A percentile compares a stretch with the other conserved stretches of the same genome.
Conservation (phyloP, 2,797 vertebrate genomes). For the Catharus ustulatus region DNA sequence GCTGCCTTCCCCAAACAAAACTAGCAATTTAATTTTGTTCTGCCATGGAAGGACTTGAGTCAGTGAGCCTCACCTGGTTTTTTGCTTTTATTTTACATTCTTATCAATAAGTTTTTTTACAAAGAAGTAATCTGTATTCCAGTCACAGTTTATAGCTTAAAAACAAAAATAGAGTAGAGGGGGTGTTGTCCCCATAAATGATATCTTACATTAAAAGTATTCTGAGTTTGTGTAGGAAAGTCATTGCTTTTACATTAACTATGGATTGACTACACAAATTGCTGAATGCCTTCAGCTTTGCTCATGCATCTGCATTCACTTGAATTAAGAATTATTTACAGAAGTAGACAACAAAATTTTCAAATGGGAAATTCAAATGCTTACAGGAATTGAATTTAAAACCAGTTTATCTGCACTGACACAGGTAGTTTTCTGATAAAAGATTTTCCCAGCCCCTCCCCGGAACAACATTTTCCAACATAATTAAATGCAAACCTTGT, state of each 20-base stretch:
- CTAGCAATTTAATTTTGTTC: slow-evolving; percentile 26
- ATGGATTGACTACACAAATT: background rate
- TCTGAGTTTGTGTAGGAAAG: background rate
- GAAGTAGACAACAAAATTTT: background rate
- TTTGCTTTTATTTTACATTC: background rate
- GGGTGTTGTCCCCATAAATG: background rate
- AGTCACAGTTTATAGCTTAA: background rate
- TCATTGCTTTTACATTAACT: background rate
- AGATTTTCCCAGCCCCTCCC: background rate
- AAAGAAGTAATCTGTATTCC: background rate
- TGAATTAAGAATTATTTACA: background rate
- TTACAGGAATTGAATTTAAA: background rate
- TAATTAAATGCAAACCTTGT: background rate
- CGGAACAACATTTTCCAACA: background rate
- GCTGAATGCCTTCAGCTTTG: background rate
- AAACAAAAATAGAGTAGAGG: background rate
- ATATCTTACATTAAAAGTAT: background rate
- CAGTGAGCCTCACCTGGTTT: background rate
- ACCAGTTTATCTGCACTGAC: background rate
- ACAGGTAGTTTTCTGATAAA: background rate
- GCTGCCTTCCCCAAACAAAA: background rate
- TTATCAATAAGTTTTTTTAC: background rate
- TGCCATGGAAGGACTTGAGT: background rate
- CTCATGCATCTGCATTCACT: background rate
- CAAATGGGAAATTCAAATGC: background rate